Percentiles rank a stretch among this genome's conserved stretches.
These are phyloP conservation scores for Pelochelys cantorii DNA, from an alignment of 2,797 vertebrate species.

Conservation along the genomic window DNA sequence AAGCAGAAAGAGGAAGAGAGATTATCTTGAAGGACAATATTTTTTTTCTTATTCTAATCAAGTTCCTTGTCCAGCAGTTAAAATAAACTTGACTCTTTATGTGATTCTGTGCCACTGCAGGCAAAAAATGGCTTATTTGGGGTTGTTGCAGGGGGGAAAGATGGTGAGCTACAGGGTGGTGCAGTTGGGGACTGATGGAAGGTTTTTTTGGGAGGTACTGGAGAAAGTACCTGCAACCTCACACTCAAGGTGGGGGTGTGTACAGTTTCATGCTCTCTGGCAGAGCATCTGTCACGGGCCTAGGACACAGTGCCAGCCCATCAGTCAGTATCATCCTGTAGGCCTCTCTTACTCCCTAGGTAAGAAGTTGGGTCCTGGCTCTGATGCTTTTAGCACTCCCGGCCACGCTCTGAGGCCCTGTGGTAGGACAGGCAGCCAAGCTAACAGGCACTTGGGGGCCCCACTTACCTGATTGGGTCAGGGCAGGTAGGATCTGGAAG, in stretches of 20 bases:
- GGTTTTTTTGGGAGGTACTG: not conserved
- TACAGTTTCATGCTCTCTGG: not conserved
- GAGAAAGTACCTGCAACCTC: not conserved
- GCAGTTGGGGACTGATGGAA: not conserved
- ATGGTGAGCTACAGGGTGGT: not conserved
- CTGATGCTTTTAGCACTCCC: not conserved
- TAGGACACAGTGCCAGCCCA: not conserved
- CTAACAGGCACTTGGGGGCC: not conserved
- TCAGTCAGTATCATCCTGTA: not conserved
- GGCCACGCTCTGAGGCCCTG: not conserved
- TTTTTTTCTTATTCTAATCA: not conserved
- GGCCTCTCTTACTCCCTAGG: not conserved
- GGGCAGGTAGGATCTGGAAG: not conserved
- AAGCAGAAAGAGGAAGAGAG: not conserved
- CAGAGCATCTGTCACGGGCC: not conserved
- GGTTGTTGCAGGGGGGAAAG: not conserved
- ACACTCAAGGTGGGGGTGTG: not conserved
- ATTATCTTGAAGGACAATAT: not conserved
- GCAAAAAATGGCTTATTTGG: not conserved
- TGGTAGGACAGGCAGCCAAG: not conserved
- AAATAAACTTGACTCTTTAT: not conserved
- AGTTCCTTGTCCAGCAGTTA: not conserved
- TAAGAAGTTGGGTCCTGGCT: not conserved
- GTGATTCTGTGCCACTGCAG: not conserved
- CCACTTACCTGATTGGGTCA: not conserved